These are phyloP conservation scores for Heteromurus nitidus DNA, from an alignment of 2,888 invertebrate species.

Conservation along the genomic window DNA sequence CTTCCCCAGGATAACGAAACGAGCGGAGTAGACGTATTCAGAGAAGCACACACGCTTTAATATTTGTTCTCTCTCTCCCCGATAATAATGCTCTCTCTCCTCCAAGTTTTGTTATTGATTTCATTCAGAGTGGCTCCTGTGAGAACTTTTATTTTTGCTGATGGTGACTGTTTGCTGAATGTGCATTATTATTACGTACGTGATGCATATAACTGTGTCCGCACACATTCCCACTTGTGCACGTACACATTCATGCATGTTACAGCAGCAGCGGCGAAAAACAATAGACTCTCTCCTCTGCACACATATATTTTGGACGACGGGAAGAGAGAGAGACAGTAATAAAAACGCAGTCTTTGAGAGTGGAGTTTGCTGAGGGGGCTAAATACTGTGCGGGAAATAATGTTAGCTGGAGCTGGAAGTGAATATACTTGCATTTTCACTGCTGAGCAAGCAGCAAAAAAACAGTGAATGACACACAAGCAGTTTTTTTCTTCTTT, in stretches of 20 bases:
- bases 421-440: conserved; percentile 10
- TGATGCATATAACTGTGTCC: conserved; percentile 5
- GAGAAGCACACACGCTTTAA: not conserved
- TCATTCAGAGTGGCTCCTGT: conserved; percentile 15
- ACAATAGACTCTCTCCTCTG: not conserved
- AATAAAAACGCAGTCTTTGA: conserved; percentile 3
- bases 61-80: not conserved
- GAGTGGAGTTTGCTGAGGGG: not conserved
- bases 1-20: not conserved
- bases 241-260: too few species aligned
- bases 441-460: conserved; percentile 18
- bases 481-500: too few species aligned
- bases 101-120: not conserved
- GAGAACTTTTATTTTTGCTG: too few species aligned
- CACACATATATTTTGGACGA: conserved; percentile 13
- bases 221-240: conserved; percentile 1
- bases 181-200: not conserved
- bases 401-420: too few species aligned
- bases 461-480: conserved; percentile 56
- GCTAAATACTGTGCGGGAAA: too few species aligned
- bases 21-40: not conserved
- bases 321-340: conserved; percentile 8
- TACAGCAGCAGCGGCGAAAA: too few species aligned
- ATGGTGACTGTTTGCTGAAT: not conserved
- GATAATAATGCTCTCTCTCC: too few species aligned